phyloP scores from a whole-genome alignment of 30 jellyfish, hydroid and myxozoan species.

The Aurelia sp. region DNA sequence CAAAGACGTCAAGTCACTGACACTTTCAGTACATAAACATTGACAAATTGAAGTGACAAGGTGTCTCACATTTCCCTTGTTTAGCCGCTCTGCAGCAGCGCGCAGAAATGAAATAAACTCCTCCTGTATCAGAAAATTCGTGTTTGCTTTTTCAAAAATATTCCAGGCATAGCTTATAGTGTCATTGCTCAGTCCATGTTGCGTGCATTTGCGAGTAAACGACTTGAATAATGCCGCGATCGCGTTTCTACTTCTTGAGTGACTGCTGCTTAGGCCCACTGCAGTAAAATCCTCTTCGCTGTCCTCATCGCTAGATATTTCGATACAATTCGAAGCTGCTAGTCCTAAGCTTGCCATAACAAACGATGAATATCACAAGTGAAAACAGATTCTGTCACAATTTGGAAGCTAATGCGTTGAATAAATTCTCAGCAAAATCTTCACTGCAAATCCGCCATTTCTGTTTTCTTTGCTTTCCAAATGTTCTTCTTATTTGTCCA shows the following conservation, averaged over 20 bases:
- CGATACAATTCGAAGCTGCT: slow-evolving; percentile 18
- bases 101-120: slow-evolving; percentile 18
- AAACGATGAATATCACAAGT: too few relatives aligned
- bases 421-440: too few relatives aligned
- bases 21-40: slow-evolving; percentile 24
- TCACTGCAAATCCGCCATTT: slow-evolving; percentile 7
- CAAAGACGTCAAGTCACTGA: not conserved
- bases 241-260: not conserved
- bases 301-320: slow-evolving; percentile 72
- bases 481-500: too few relatives aligned
- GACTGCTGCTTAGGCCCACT: slow-evolving; percentile 13
- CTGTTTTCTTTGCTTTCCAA: not conserved
- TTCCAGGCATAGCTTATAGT: slow-evolving; percentile 1
- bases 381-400: too few relatives aligned
- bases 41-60: slow-evolving; percentile 7
- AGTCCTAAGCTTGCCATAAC: slow-evolving; percentile 7
- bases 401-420: too few relatives aligned
- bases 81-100: not conserved
- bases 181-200: slow-evolving; percentile 17
- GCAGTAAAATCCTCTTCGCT: slow-evolving; percentile 1
- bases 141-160: slow-evolving; percentile 22
- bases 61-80: slow-evolving; percentile 13
- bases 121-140: slow-evolving; percentile 5
- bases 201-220: slow-evolving; percentile 15
- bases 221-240: slow-evolving; percentile 1